phyloP scores from a whole-genome alignment of 2,797 vertebrate species.

The Lophius americanus region DNA sequence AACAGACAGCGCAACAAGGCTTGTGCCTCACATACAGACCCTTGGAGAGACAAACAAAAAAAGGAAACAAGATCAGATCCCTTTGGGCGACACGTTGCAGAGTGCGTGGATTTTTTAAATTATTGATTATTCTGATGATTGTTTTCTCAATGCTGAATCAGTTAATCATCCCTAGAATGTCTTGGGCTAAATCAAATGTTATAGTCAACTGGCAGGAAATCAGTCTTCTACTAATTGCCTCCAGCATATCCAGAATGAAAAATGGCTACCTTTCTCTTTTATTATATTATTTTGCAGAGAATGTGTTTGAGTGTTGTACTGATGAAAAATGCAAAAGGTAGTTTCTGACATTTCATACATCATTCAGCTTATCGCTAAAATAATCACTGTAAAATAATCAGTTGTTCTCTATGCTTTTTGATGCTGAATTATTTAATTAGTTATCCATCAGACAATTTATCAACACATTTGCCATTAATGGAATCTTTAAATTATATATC shows the following conservation, averaged over 20 bases:
- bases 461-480: background rate
- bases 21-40: constrained; percentile 13
- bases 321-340: background rate
- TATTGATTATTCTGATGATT: background rate
- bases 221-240: background rate
- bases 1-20: constrained; percentile 37
- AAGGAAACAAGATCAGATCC: background rate
- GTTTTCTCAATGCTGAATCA: background rate
- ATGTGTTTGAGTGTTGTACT: background rate
- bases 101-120: background rate
- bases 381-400: no score
- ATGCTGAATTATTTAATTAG: background rate
- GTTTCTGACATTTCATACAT: no score
- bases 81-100: no score
- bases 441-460: background rate
- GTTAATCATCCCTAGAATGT: background rate
- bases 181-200: background rate
- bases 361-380: no score
- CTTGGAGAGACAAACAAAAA: constrained; percentile 12
- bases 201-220: background rate
- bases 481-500: background rate
- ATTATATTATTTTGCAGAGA: background rate
- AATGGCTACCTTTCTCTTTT: background rate
- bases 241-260: background rate
- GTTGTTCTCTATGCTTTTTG: background rate